Evolutionary conservation across 2,888 invertebrate species (phyloP), one percentile per base, ranked within the genome.

Genomic region (Scaptomyza caliginosa): DNA sequence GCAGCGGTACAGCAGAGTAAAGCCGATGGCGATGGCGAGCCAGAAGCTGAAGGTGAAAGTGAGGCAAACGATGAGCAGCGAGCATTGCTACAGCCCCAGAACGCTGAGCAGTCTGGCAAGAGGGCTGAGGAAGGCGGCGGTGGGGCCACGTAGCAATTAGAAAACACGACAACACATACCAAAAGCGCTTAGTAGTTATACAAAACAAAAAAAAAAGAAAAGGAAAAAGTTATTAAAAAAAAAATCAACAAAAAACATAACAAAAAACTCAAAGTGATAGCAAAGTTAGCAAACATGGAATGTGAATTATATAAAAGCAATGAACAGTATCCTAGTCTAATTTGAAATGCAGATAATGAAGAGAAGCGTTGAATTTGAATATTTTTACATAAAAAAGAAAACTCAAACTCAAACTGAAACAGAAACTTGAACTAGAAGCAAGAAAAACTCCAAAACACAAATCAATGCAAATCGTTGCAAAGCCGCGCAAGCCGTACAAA

Each of bases 11-110:
- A 16, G 34, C 72, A 78, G 43, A 66, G 67, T 7, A 60, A 52
- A 46, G 23, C 26, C 38, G 57, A 46, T 21, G 49, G 88, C 17
- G 90, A 89, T 23, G 91, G 90, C 64, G 90, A 90, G 70, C 59
- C 7, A 4, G 79, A 76, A 3, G 84, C 39, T 1, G 68, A 71
- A 16, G 86, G 80, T 6, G 89, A 89, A 34, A 73, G 79, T 8
- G 89, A 86, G 38, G 89, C 89, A 19, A 91, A 90, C 46, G 91
- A 91, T 63, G 91, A 91, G 77, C 91, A 91, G 74, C 85, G 89
- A 64, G 91, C 90, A 11, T 71, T 91, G 38, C 73, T 91, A 38
- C 90, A 90, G 62, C 57, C 64, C 21, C 63, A 49, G 11, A 67
- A 51, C 52, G 57, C 58, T 13, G 64, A 65, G n/a, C 78, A 57